A percentile compares a stretch with the other conserved stretches of the same genome.
phyloP scores from a whole-genome alignment of 2,797 vertebrate species.

The Sylvilagus floridanus region DNA sequence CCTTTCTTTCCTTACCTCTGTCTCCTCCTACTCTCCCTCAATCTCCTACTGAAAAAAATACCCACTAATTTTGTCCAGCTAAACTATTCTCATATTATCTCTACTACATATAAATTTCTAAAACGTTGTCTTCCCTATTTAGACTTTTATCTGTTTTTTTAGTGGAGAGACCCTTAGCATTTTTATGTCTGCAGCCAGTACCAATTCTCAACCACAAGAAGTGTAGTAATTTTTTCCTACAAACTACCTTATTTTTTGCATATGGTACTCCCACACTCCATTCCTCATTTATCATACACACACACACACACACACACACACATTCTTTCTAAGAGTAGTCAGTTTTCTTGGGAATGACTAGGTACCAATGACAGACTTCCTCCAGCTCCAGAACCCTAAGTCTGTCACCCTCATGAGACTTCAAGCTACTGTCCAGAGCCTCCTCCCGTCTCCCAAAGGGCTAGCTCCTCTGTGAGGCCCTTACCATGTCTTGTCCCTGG shows the following conservation, averaged over 20 bases:
- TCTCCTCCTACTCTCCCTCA: background rate
- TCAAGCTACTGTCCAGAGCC: background rate
- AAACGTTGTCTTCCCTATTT: background rate
- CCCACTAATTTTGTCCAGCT: background rate
- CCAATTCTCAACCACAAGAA: background rate
- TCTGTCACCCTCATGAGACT: background rate
- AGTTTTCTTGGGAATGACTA: background rate
- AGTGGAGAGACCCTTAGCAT: background rate
- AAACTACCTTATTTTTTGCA: background rate
- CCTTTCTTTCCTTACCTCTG: background rate
- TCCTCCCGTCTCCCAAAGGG: background rate
- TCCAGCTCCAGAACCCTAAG: background rate
- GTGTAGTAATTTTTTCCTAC: background rate
- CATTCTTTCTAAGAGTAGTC: background rate
- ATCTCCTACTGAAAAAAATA: background rate
- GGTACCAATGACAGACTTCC: background rate
- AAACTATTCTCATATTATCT: background rate
- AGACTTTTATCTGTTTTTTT: background rate
- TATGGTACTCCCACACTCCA: background rate
- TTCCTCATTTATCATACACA: background rate
- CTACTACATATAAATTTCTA: background rate
- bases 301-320: too few species aligned
- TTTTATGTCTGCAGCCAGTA: background rate
- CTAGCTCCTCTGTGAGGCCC: background rate
- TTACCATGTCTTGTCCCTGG: background rate